A percentile compares a stretch with the other conserved stretches of the same genome.
These are phyloP conservation scores for Minunthozetes semirufus DNA, from an alignment of 2,888 invertebrate genomes.

Conservation along the genomic window DNA sequence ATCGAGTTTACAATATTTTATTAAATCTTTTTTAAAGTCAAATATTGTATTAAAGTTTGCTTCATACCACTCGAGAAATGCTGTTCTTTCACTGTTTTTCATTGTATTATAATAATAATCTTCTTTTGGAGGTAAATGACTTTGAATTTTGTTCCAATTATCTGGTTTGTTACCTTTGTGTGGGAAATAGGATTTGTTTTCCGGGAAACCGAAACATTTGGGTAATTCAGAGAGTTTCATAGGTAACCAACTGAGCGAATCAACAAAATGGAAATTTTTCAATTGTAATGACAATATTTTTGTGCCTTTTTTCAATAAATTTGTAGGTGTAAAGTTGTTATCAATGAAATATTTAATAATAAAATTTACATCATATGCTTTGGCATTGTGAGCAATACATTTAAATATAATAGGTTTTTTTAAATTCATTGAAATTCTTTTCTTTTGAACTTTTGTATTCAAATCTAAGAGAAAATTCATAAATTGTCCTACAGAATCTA, in stretches of 20 bases:
- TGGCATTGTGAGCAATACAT: slow-evolving; percentile 37
- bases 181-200: slow-evolving; percentile 32
- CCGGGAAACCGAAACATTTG: slow-evolving; percentile 12
- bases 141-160: background rate
- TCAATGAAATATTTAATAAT: slow-evolving; percentile 23
- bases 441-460: background rate
- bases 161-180: slow-evolving; percentile 32
- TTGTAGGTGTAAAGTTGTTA: background rate
- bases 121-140: background rate
- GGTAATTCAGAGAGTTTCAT: slow-evolving; percentile 27
- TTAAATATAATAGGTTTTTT: background rate
- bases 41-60: slow-evolving; percentile 37
- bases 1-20: slow-evolving; percentile 41
- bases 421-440: background rate
- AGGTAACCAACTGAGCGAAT: slow-evolving; percentile 32
- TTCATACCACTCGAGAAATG: slow-evolving; percentile 31
- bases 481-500: background rate
- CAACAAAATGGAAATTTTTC: slow-evolving; percentile 20
- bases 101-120: background rate
- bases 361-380: slow-evolving; percentile 37
- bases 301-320: slow-evolving; percentile 15
- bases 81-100: background rate
- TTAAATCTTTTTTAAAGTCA: slow-evolving; percentile 42
- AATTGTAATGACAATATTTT: slow-evolving; percentile 32
- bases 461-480: background rate